These are phyloP conservation scores for Apogon talboti DNA, from an alignment of 2,797 vertebrate species.

Conservation along the genomic window DNA sequence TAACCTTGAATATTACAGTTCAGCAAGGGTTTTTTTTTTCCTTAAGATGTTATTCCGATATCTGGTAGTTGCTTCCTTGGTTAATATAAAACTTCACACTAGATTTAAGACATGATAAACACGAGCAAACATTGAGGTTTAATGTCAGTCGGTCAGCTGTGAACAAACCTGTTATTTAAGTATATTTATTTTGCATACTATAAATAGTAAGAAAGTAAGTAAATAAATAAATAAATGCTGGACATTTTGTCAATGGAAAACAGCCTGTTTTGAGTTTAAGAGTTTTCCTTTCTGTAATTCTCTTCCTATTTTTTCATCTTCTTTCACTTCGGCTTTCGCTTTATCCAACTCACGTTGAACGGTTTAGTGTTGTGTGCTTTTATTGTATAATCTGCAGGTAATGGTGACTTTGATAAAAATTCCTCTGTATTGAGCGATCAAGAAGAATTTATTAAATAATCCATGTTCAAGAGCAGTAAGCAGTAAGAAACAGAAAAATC, in stretches of 20 bases:
- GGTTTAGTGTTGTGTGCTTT: neutral
- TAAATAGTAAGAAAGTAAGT: too few relatives aligned
- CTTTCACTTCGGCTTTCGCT: neutral
- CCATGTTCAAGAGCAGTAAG: neutral
- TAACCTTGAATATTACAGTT: slow-evolving; percentile 51
- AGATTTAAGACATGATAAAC: neutral
- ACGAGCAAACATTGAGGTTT: neutral
- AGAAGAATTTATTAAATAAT: neutral
- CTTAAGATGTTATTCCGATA: slow-evolving; percentile 33
- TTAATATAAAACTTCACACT: neutral
- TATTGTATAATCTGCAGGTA: neutral
- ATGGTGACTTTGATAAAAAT: neutral
- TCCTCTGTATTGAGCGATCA: neutral
- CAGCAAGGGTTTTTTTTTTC: slow-evolving; percentile 44
- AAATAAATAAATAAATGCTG: slow-evolving; percentile 14
- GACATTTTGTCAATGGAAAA: neutral
- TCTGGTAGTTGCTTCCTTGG: slow-evolving; percentile 6
- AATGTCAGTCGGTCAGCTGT: neutral
- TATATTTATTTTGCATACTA: slow-evolving; percentile 12
- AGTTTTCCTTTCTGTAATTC: neutral
- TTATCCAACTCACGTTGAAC: slow-evolving; percentile 3
- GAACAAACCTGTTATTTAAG: slow-evolving; percentile 3
- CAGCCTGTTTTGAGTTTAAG: neutral
- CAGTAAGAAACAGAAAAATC: too few relatives aligned
- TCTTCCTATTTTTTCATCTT: neutral